Evolutionary conservation across 2,888 invertebrate genomes (phyloP).

Genomic region (Agrilus cyanescens): DNA sequence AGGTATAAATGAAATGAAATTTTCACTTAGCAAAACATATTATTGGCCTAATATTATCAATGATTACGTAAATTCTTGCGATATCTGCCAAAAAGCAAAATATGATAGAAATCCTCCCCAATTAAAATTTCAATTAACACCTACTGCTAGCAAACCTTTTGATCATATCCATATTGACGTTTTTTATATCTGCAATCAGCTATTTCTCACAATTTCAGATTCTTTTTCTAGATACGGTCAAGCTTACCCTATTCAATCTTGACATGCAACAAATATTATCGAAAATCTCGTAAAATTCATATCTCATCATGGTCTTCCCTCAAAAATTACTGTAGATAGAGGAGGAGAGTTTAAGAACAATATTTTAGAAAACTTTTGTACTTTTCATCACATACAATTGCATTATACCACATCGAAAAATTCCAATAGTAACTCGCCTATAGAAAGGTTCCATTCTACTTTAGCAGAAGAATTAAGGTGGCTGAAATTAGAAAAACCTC

Average conservation of each 20-base stretch:
- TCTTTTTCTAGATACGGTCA: constrained; percentile 9
- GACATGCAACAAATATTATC: constrained; percentile 5
- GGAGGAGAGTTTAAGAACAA: constrained; percentile 10
- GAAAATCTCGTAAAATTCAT: constrained; percentile 10
- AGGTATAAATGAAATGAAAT: constrained; percentile 6
- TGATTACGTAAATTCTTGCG: constrained; percentile 4
- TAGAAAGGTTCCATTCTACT: constrained; percentile 9
- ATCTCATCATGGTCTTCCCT: constrained; percentile 9
- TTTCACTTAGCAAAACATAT: constrained; percentile 5
- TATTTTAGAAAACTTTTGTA: constrained; percentile 7
- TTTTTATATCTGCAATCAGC: constrained; percentile 5
- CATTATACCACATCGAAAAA: constrained; percentile 10
- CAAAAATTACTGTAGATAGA: constrained; percentile 7
- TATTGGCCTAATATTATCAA: constrained; percentile 7
- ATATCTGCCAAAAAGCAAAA: constrained; percentile 6
- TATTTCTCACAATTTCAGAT: constrained; percentile 9
- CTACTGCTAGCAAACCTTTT: constrained; percentile 8
- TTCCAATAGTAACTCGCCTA: constrained; percentile 8
- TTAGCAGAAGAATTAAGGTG: constrained; percentile 5
- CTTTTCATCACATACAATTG: constrained; percentile 9
- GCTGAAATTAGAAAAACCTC: constrained; percentile 3
- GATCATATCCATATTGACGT: constrained; percentile 6
- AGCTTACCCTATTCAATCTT: constrained; percentile 8
- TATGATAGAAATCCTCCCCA: constrained; percentile 5
- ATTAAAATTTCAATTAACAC: constrained; percentile 8